Conservation (phyloP, 2,797 vertebrate genomes). For the Urocyon cinereoargenteus region DNA sequence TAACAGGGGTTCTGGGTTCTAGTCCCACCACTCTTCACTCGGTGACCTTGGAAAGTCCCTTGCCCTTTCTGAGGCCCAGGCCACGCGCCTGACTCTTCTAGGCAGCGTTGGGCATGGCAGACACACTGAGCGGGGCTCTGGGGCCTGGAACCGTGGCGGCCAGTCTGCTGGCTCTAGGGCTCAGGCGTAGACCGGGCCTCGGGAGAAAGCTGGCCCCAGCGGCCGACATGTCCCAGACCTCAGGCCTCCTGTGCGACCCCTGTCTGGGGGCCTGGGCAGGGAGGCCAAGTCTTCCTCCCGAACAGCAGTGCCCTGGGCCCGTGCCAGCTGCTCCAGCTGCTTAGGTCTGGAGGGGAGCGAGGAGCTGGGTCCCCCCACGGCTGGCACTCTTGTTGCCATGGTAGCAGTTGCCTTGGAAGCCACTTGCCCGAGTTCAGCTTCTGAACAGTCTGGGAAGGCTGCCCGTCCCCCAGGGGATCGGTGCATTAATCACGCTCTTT, state of each 20-base stretch:
- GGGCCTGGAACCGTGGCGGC: neutral
- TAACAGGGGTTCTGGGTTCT: neutral
- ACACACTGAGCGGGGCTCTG: neutral
- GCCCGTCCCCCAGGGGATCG: slow-evolving; percentile 23
- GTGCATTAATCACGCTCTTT: slow-evolving; percentile 77
- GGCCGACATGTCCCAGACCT: neutral
- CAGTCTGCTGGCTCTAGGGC: neutral
- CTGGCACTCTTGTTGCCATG: slow-evolving; percentile 76
- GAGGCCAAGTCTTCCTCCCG: neutral
- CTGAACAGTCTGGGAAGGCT: slow-evolving; percentile 66
- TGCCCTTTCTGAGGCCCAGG: neutral
- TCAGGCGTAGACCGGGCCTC: neutral
- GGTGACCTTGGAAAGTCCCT: neutral
- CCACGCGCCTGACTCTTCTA: neutral
- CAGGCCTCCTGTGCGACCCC: neutral
- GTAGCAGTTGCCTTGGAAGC: slow-evolving; percentile 83
- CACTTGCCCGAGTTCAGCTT: slow-evolving; percentile 69
- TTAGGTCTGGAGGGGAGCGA: slow-evolving; percentile 50
- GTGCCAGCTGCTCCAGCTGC: slow-evolving; percentile 48
- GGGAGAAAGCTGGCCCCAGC: neutral
- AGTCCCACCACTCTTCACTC: neutral
- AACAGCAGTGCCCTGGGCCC: neutral
- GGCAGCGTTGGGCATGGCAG: neutral
- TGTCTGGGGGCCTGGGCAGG: neutral
- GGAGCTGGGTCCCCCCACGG: slow-evolving; percentile 59